Conservation (phyloP, 37 sponge, comb jelly and placozoan species). For the Eunapius fragilis region DNA sequence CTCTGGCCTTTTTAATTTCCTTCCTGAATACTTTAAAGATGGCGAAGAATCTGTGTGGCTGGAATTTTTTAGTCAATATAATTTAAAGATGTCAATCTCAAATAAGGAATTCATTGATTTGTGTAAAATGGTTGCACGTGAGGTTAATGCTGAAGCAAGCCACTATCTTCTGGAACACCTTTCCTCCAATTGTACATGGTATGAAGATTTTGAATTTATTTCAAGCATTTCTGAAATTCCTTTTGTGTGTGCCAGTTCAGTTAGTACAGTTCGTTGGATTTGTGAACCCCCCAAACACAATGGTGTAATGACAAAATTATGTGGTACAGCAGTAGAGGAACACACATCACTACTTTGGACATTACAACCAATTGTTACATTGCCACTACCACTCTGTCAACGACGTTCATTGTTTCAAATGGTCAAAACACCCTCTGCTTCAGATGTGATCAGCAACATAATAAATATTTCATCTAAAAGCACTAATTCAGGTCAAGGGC, state of each 20-base stretch:
- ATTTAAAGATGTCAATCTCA: neutral
- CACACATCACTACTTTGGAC: slow-evolving; percentile 40
- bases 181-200: slow-evolving; percentile 15
- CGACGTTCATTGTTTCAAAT: neutral
- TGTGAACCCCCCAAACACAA: neutral
- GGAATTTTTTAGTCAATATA: slow-evolving; percentile 28
- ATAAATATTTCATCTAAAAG: slow-evolving; percentile 27
- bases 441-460: slow-evolving; percentile 46
- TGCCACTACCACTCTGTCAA: neutral
- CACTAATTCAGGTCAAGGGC: neutral
- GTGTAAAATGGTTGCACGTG: slow-evolving; percentile 7
- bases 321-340: neutral
- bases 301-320: neutral
- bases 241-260: slow-evolving; percentile 14
- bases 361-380: slow-evolving; percentile 34
- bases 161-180: slow-evolving; percentile 36
- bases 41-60: no score
- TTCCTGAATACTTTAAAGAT: slow-evolving; percentile 20
- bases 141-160: neutral
- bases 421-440: neutral
- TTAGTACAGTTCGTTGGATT: slow-evolving; percentile 32
- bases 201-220: neutral
- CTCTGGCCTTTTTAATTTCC: slow-evolving; percentile 12
- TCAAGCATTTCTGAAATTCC: slow-evolving; percentile 19
- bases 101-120: slow-evolving; percentile 28